phyloP scores from a whole-genome alignment of 2,797 vertebrate species.

The Mormyrus proboscirostris region DNA sequence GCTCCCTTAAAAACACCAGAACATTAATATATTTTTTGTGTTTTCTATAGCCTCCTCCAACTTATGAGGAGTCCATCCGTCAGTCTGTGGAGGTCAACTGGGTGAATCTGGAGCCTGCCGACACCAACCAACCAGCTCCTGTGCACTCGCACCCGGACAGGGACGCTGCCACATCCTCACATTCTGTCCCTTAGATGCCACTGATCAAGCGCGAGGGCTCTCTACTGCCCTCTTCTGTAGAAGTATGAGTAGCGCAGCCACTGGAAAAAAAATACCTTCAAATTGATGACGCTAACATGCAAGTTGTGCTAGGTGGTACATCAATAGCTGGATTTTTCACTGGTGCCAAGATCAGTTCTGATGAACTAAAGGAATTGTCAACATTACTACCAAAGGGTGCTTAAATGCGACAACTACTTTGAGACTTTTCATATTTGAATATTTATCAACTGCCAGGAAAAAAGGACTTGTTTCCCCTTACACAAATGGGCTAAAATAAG shows the following conservation, averaged over 20 bases:
- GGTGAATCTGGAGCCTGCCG: slow-evolving; percentile 38
- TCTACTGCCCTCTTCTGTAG: not conserved
- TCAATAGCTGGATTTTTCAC: not conserved
- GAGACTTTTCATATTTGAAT: not conserved
- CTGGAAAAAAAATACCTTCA: not conserved
- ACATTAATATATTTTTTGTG: not conserved
- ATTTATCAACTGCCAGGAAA: not conserved
- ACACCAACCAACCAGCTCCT: slow-evolving; percentile 34
- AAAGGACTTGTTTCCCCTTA: not conserved
- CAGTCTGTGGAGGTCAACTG: slow-evolving; percentile 59
- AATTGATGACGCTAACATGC: not conserved
- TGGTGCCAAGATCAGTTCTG: not conserved
- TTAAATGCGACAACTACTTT: not conserved
- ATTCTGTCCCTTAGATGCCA: not conserved
- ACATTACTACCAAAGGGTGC: not conserved
- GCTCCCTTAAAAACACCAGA: not conserved
- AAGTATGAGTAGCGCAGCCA: not conserved
- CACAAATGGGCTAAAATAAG: not conserved
- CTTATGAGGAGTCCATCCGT: slow-evolving; percentile 69
- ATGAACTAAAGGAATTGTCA: not conserved
- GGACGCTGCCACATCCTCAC: slow-evolving; percentile 1
- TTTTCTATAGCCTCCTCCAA: slow-evolving; percentile 63
- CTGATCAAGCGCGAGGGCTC: slow-evolving; percentile 13
- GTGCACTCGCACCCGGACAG: slow-evolving; percentile 31
- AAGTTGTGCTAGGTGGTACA: not conserved